Evolutionary conservation across 92 coral and sea anemone species (phyloP).

Genomic region (Parazoanthus darwini): DNA sequence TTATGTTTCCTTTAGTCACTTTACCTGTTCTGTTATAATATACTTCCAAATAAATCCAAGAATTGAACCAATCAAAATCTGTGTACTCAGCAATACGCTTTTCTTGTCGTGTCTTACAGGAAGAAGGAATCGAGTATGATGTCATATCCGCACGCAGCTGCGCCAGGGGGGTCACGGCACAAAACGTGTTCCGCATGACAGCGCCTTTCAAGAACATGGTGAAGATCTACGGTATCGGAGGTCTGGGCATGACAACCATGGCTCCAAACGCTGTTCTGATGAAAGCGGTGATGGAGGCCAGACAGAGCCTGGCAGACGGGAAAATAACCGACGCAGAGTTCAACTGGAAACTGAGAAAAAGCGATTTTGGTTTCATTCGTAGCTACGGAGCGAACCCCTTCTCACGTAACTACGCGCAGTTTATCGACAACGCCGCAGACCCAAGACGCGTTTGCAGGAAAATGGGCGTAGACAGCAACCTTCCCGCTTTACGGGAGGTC

Average conservation of each 20-base stretch:
- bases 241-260: constrained; percentile 41
- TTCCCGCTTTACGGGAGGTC: background rate
- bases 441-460: constrained; percentile 24
- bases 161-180: constrained; percentile 35
- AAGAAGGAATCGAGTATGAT: constrained; percentile 29
- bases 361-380: constrained; percentile 26
- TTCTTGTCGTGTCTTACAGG: background rate
- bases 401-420: constrained; percentile 39
- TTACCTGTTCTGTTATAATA: too few species aligned
- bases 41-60: too few species aligned
- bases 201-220: constrained; percentile 37
- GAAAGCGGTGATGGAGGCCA: constrained; percentile 34
- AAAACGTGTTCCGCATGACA: constrained; percentile 30
- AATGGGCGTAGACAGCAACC: constrained; percentile 6
- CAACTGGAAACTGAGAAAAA: constrained; percentile 14
- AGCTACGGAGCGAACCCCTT: constrained; percentile 27
- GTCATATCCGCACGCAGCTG: constrained; percentile 28
- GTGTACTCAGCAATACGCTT: too few species aligned
- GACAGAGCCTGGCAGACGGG: constrained; percentile 7
- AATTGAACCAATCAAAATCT: too few species aligned
- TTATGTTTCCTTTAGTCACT: too few species aligned
- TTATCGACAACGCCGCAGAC: constrained; percentile 30
- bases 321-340: constrained; percentile 26
- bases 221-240: constrained; percentile 30
- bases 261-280: constrained; percentile 37